Evolutionary conservation across 2,888 invertebrate species (phyloP), one percentile per base, ranked within the genome.

Genomic region (Sphaeridia pumilis): DNA sequence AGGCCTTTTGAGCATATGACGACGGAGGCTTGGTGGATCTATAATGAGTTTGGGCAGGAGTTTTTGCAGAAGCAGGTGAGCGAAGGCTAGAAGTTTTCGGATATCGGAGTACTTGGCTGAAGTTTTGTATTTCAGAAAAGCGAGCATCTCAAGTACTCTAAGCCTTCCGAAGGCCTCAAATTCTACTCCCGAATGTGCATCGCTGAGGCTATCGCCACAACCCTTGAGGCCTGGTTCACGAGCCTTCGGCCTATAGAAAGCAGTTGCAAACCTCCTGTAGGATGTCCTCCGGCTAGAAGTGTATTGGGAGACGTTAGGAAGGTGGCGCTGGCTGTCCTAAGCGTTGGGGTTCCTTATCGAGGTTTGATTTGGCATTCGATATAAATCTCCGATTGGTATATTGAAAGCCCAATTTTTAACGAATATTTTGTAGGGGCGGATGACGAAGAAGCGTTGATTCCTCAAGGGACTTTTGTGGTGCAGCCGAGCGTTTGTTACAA

Each of bases 391-490:
- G n/a, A n/a, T n/a, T n/a, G n/a, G n/a, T n/a, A n/a, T n/a, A n/a
- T n/a, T n/a, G n/a, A n/a, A n/a, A n/a, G n/a, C n/a, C n/a, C n/a
- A n/a, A n/a, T n/a, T n/a, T n/a, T n/a, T n/a, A n/a, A n/a, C n/a
- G n/a, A n/a, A n/a, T n/a, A n/a, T n/a, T n/a, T n/a, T n/a, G n/a
- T n/a, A n/a, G n/a, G n/a, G n/a, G n/a, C n/a, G n/a, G n/a, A n/a
- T n/a, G n/a, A n/a, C n/a, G 55, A 51, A 34, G 38, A 28, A 20
- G 50, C 49, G 20, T 51, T 36, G 17, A 58, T 64, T 35, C 62
- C 64, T 31, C 26, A 35, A 14, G 63, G 63, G 12, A 60, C 60
- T 10, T 65, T 63, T 43, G 56, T 65, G 57, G 59, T 65, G 14
- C 63, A 65, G 47, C 64, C 64, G 21, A 53, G 54, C 20, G 43